These are phyloP conservation scores for Myotis davidii DNA, from an alignment of 2,113 vertebrate species.

Conservation along the genomic window DNA sequence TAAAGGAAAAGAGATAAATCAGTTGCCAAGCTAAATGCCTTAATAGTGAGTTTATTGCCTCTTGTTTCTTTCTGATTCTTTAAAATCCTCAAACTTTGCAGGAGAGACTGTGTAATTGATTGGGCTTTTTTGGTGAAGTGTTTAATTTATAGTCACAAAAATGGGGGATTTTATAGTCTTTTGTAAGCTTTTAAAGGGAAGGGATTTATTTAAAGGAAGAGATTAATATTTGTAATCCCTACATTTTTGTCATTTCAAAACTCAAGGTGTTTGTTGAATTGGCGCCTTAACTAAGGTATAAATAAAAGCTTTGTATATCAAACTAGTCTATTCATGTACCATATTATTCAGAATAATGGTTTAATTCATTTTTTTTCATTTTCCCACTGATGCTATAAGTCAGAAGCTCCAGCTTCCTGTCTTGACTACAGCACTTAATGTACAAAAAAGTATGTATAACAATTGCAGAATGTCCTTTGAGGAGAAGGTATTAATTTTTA, in stretches of 20 bases:
- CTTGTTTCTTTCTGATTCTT: conserved; percentile 64
- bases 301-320: not conserved
- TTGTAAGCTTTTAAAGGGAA: conserved; percentile 16
- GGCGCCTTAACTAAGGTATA: not conserved
- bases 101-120: conserved; percentile 37
- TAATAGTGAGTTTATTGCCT: conserved; percentile 55
- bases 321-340: not conserved
- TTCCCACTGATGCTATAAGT: not conserved
- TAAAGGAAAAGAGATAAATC: conserved; percentile 62
- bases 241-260: conserved; percentile 5
- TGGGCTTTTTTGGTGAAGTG: not conserved
- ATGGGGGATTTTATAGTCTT: not conserved
- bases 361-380: not conserved
- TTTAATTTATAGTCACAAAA: conserved; percentile 46
- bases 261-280: not conserved
- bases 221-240: not conserved
- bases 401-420: not conserved
- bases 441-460: not conserved
- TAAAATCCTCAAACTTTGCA: conserved; percentile 62
- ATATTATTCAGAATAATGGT: not conserved
- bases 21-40: conserved; percentile 67
- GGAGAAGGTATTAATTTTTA: not conserved
- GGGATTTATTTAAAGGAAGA: not conserved
- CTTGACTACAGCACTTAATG: not conserved
- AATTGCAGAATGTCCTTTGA: not conserved